Conservation (phyloP, 2,888 invertebrate genomes). For the Drosophila monieri region DNA sequence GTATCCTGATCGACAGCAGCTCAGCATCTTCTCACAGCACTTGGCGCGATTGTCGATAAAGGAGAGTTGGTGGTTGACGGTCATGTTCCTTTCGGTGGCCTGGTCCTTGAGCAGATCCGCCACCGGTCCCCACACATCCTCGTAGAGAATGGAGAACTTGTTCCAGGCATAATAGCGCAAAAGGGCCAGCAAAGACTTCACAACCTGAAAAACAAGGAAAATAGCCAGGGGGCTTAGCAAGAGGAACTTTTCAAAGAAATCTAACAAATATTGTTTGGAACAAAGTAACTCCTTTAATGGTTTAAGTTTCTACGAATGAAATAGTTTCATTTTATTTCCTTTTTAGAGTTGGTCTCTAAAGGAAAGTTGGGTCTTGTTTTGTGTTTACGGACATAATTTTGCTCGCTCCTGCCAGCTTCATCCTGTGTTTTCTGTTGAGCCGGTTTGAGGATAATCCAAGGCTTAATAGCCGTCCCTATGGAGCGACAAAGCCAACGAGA, state of each 20-base stretch:
- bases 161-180: slow-evolving; percentile 96
- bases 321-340: too few relatives aligned
- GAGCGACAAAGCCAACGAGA: slow-evolving; percentile 6
- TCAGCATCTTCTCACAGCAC: slow-evolving; percentile 90
- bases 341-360: neutral
- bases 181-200: slow-evolving; percentile 96
- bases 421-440: slow-evolving; percentile 2
- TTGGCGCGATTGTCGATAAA: slow-evolving; percentile 88
- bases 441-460: slow-evolving; percentile 11
- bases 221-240: neutral
- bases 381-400: neutral
- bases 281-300: too few relatives aligned
- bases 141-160: slow-evolving; percentile 95
- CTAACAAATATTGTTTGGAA: neutral
- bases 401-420: neutral
- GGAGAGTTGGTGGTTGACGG: slow-evolving; percentile 90
- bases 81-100: slow-evolving; percentile 91
- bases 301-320: neutral
- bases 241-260: neutral
- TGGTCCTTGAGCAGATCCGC: slow-evolving; percentile 91
- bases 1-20: slow-evolving; percentile 91
- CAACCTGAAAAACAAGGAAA: slow-evolving; percentile 87
- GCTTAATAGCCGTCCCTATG: slow-evolving; percentile 23
- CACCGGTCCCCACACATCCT: slow-evolving; percentile 92
- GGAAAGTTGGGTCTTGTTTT: neutral